phyloP scores from a whole-genome alignment of 35 echinoderm and acorn worm genomes.

The Lytechinus pictus region DNA sequence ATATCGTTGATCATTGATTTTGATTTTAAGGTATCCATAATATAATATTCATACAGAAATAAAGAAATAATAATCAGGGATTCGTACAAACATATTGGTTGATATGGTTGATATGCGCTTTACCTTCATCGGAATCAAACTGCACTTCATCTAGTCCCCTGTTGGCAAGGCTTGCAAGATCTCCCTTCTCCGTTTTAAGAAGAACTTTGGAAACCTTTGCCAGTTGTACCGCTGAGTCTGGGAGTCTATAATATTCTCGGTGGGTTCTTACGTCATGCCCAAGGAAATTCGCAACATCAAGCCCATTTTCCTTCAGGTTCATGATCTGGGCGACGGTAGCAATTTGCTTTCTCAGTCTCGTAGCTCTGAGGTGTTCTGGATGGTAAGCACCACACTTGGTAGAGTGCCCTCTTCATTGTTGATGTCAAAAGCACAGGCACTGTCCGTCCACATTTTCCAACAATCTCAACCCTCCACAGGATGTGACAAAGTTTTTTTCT shows the following conservation, averaged over 20 bases:
- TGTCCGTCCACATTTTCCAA: constrained; percentile 59
- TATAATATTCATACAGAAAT: too few relatives aligned
- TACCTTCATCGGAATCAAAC: not conserved
- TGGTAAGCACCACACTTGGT: constrained; percentile 46
- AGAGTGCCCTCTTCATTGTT: constrained; percentile 59
- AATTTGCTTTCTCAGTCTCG: constrained; percentile 80
- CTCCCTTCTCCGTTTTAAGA: not conserved
- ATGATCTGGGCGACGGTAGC: constrained; percentile 76
- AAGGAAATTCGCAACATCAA: constrained; percentile 72
- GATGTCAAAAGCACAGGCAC: constrained; percentile 74
- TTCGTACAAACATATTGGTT: too few relatives aligned
- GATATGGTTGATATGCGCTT: too few relatives aligned
- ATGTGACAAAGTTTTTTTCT: constrained; percentile 28
- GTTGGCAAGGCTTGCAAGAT: not conserved
- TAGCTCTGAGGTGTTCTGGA: constrained; percentile 60
- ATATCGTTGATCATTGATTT: too few relatives aligned
- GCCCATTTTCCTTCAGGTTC: constrained; percentile 78
- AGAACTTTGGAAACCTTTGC: constrained; percentile 49
- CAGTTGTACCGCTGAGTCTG: constrained; percentile 58
- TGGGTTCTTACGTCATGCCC: constrained; percentile 77
- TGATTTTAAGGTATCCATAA: too few relatives aligned
- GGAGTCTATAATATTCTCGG: constrained; percentile 72
- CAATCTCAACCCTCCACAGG: constrained; percentile 58
- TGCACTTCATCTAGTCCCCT: constrained; percentile 16
- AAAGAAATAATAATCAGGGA: too few relatives aligned